Evolutionary conservation across 1,140 invertebrate species (phyloP).

Genomic region (Helicoverpa zea): DNA sequence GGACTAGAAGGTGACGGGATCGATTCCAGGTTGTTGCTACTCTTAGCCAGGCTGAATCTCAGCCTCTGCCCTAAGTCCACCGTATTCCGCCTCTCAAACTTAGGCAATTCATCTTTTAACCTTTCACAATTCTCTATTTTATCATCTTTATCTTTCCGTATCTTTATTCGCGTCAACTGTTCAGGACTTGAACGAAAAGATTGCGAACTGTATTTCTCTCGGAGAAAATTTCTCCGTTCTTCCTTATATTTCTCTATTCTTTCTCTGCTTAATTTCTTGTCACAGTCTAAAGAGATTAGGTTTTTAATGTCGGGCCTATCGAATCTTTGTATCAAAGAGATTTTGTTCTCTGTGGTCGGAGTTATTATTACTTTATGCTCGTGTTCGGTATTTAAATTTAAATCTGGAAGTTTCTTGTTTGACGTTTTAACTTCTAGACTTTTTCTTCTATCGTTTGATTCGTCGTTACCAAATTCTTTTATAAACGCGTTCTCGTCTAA

Average conservation of each 20-base stretch:
- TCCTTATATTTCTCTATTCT: slow-evolving; percentile 97
- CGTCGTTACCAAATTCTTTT: slow-evolving; percentile 87
- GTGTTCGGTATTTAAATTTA: slow-evolving; percentile 81
- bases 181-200: slow-evolving; percentile 89
- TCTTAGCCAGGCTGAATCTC: slow-evolving; percentile 78
- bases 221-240: slow-evolving; percentile 93
- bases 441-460: slow-evolving; percentile 82
- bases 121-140: slow-evolving; percentile 70
- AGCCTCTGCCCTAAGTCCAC: slow-evolving; percentile 83
- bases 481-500: slow-evolving; percentile 91
- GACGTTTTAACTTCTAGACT: slow-evolving; percentile 85
- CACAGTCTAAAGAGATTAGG: slow-evolving; percentile 83
- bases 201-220: slow-evolving; percentile 95
- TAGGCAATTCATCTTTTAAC: slow-evolving; percentile 71
- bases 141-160: slow-evolving; percentile 76
- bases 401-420: slow-evolving; percentile 88
- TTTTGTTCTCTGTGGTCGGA: slow-evolving; percentile 88
- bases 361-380: slow-evolving; percentile 80
- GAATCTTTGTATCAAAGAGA: slow-evolving; percentile 87
- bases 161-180: slow-evolving; percentile 75
- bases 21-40: slow-evolving; percentile 74
- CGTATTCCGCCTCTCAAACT: slow-evolving; percentile 83
- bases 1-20: slow-evolving; percentile 75
- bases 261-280: slow-evolving; percentile 89
- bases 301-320: slow-evolving; percentile 82